Evolutionary conservation across 2,888 invertebrate genomes (phyloP), one percentile per base, ranked within the genome.

Genomic region (Drosophila neotestacea): DNA sequence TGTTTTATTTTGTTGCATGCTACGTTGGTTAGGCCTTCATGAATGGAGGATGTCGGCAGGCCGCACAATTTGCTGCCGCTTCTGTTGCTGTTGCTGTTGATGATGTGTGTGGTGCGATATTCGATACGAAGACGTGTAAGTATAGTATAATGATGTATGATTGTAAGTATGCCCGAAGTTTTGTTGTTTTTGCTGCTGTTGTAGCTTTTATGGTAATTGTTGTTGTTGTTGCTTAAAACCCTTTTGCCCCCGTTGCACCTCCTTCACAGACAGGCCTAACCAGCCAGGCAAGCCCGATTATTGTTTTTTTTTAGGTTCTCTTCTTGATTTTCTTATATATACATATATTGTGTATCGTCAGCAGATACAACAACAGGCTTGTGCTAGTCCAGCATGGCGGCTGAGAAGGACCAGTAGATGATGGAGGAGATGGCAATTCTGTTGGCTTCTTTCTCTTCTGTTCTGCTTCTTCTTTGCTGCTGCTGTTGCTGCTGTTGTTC

Each of bases 41-140:
- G 74, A 83, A 84, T 90, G 92, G 92, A 92, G 92, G 92, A 92
- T 92, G 92, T 92, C 92, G 92, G 92, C 91, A 91, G 92, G 92
- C 91, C 58, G 59, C 63, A 54, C 55, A 55, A 51, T 60, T 6
- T 46, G 61, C 44, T 51, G 60, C 51, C 39, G 36, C 51, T 51
- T 22, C 22, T 22, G 22, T 22, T 22, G 22, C 22, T 22, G 22
- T 22, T 22, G 22, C 3, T 22, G 22, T 22, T 22, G 22, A 22
- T 22, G 22, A 22, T 22, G 16, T 7, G 34, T 54, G 13, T 34
- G 34, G 34, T 46, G 36, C 38, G 42, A 54, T 54, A 44, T 56
- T 13, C 42, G 55, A 44, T 56, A 36, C 55, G 41, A 34, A 36
- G 41, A 58, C 36, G 46, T 13, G 13, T 30, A 46, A 4, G 16